Percentiles rank a stretch among this genome's conserved stretches.
Conservation (phyloP, 2,888 invertebrate genomes). For the Reticulitermes lucifugus region DNA sequence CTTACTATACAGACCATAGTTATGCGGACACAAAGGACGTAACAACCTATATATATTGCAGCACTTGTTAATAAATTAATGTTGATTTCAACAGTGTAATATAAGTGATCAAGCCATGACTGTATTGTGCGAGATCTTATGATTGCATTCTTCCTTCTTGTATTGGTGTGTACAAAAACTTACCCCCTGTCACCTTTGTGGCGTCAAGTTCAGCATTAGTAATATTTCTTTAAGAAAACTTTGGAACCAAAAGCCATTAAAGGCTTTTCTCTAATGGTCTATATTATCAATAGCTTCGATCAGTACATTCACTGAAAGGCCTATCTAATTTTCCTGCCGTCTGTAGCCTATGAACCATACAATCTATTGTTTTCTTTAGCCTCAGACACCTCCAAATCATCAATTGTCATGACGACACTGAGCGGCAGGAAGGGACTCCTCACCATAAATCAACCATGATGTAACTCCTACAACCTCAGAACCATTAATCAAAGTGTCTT, state of each 20-base stretch:
- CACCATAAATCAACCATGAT: conserved; percentile 47
- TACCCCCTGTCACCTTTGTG: too few relatives aligned
- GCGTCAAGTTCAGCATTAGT: too few relatives aligned
- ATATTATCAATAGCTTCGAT: background rate
- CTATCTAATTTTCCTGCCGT: background rate
- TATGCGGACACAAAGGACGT: too few relatives aligned
- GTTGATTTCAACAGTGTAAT: too few relatives aligned
- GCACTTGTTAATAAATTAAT: too few relatives aligned
- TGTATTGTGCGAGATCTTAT: too few relatives aligned
- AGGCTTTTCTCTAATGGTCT: background rate
- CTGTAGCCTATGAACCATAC: conserved; percentile 12
- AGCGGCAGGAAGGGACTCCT: conserved; percentile 31
- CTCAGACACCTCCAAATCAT: conserved; percentile 43
- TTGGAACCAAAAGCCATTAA: background rate
- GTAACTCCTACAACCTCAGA: conserved; percentile 44
- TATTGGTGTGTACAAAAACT: too few relatives aligned
- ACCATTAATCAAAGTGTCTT: conserved; percentile 47
- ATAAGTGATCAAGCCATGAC: too few relatives aligned
- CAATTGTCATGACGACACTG: conserved; percentile 44
- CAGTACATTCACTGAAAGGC: background rate
- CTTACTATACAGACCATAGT: too few relatives aligned
- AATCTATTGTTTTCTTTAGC: conserved; percentile 46
- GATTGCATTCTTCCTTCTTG: too few relatives aligned
- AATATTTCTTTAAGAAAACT: too few relatives aligned
- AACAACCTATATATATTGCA: too few relatives aligned